Evolutionary conservation across 35 echinoderm and acorn worm species (phyloP).

Genomic region (Eucidaris tribuloides): DNA sequence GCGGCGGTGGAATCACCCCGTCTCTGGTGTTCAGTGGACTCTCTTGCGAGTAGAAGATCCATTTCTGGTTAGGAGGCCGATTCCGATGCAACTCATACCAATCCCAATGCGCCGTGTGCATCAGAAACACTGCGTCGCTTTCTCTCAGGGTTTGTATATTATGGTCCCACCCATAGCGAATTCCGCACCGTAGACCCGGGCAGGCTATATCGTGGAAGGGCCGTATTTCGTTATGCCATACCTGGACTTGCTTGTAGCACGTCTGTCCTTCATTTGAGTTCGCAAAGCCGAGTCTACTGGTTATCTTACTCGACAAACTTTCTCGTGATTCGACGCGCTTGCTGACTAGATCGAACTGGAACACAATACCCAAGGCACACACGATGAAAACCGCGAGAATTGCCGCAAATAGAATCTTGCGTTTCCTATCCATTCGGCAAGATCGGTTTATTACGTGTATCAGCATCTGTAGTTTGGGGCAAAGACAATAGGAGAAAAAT

Average conservation of each 20-base stretch:
- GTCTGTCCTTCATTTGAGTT: too few species aligned
- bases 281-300: too few species aligned
- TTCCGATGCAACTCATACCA: not conserved
- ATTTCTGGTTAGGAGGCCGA: not conserved
- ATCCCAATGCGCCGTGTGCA: not conserved
- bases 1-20: not conserved
- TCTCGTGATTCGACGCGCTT: too few species aligned
- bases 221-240: not conserved
- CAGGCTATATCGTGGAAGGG: not conserved
- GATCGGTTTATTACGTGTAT: too few species aligned
- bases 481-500: too few species aligned
- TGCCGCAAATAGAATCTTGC: too few species aligned
- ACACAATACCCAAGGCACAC: too few species aligned
- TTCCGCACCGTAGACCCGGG: not conserved
- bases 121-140: not conserved
- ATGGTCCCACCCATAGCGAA: not conserved
- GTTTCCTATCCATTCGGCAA: too few species aligned
- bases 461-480: too few species aligned
- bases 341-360: too few species aligned
- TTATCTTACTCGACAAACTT: too few species aligned
- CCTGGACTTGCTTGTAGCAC: constrained; percentile 14
- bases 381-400: too few species aligned
- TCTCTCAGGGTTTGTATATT: not conserved
- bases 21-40: not conserved
- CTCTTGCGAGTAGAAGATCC: constrained; percentile 19